Evolutionary conservation across 2,888 invertebrate genomes (phyloP), one percentile per base, ranked within the genome.

Genomic region (Rapana venosa): DNA sequence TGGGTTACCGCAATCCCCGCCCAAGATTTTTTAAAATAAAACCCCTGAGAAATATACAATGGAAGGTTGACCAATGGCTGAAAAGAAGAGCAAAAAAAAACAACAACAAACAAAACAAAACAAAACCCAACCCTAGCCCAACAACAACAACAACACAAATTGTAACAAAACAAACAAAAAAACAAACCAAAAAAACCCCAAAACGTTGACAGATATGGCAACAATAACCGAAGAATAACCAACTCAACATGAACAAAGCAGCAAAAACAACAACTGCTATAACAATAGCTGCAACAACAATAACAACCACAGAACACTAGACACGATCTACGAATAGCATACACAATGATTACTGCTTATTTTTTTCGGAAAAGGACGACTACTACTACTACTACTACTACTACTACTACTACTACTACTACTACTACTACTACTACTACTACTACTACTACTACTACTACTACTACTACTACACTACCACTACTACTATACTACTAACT

Each of bases 391-490:
- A 77, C 86, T 47, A 86, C 79, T 56, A 85, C 35, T 89, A 66
- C 74, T 74, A 86, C 86, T 86, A 89, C 77, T 86, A 89, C 87
- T 56, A 88, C 58, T 56, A 88, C 88, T 88, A 83, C 61, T 81
- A 88, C 61, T 56, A 61, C 88, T 83, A 88, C 58, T 88, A 83
- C 83, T 88, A 61, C 88, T 83, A 83, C 88, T 83, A 77, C 88
- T 88, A 88, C 81, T 88, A 88, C 35, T 56, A 47, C 30, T 56
- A 79, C 32, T 79, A 77, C 30, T 56, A 79, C 56, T 88, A 35
- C 85, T 85, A 35, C 85, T 85, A 35, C 85, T 85, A 35, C 85
- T 85, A 5, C 30, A 8, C 77, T 74, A 8, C 77, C 8, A 8
- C 47, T 47, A 47, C 47, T 47, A 47, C 47, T 47, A n/a, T n/a